A percentile compares a stretch with the other conserved stretches of the same genome.
These are phyloP conservation scores for Drosophila lacicola DNA, from an alignment of 2,888 invertebrate species.

Conservation along the genomic window DNA sequence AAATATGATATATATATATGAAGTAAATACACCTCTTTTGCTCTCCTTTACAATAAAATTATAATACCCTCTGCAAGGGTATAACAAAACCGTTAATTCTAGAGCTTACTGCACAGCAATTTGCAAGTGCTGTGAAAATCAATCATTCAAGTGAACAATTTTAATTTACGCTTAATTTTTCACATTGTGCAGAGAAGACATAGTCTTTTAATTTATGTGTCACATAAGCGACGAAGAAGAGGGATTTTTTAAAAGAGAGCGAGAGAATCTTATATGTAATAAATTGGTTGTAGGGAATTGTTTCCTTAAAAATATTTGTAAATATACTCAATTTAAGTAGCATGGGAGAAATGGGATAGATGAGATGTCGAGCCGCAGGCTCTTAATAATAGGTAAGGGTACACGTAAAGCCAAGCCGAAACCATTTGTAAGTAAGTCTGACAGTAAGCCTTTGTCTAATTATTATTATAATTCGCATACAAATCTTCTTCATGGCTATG, in stretches of 20 bases:
- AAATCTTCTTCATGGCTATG: no score
- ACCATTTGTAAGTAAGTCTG: no score
- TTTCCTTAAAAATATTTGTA: no score
- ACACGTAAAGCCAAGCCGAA: no score
- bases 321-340: no score
- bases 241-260: background rate
- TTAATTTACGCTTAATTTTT: slow-evolving; percentile 24
- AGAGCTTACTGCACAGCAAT: background rate
- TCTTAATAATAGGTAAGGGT: no score
- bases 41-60: background rate
- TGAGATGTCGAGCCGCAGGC: no score
- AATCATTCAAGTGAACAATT: slow-evolving; percentile 37
- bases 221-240: background rate
- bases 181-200: slow-evolving; percentile 1
- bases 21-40: background rate
- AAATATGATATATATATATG: no score
- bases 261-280: background rate
- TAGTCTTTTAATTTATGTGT: background rate
- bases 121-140: slow-evolving; percentile 1
- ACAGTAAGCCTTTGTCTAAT: no score
- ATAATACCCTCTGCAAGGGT: background rate
- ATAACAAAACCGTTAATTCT: background rate
- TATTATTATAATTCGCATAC: no score
- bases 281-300: no score
- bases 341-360: no score